phyloP scores from a whole-genome alignment of 1,140 invertebrate species.

The Danaus melanippus region DNA sequence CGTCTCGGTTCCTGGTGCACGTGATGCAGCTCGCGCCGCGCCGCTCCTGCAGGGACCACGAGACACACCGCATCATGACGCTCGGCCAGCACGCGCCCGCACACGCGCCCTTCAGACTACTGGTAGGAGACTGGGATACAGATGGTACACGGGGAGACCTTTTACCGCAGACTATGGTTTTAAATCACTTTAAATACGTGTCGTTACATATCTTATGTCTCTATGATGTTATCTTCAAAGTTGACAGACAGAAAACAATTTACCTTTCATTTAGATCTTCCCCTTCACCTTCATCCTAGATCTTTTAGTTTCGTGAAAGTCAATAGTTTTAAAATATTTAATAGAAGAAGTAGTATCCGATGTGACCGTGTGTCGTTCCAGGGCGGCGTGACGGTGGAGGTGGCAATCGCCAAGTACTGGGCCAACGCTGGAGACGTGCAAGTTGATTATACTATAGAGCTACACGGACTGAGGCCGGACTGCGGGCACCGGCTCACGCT shows the following conservation, averaged over 20 bases:
- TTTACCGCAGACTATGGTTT: neutral
- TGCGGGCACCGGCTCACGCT: conserved; percentile 70
- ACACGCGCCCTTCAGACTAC: conserved; percentile 78
- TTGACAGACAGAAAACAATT: no score
- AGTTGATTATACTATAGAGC: conserved; percentile 84
- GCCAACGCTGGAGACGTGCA: conserved; percentile 85
- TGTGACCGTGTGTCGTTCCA: conserved; percentile 39
- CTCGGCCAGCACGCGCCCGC: conserved; percentile 79
- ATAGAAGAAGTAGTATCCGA: no score
- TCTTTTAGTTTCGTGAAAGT: no score
- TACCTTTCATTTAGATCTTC: no score
- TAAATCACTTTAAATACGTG: no score
- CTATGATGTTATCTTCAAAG: no score
- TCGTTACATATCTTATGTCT: no score
- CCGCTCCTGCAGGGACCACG: conserved; percentile 81
- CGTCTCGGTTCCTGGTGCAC: conserved; percentile 85
- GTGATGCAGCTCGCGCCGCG: conserved; percentile 86
- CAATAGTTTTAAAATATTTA: no score
- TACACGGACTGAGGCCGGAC: conserved; percentile 86
- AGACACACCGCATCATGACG: conserved; percentile 86
- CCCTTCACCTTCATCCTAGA: no score
- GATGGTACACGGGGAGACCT: neutral
- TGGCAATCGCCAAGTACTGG: conserved; percentile 96
- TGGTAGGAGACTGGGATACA: conserved; percentile 67
- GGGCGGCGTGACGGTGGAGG: conserved; percentile 85